phyloP scores from a whole-genome alignment of 2,113 vertebrate genomes.

The Anolis carolinensis region DNA sequence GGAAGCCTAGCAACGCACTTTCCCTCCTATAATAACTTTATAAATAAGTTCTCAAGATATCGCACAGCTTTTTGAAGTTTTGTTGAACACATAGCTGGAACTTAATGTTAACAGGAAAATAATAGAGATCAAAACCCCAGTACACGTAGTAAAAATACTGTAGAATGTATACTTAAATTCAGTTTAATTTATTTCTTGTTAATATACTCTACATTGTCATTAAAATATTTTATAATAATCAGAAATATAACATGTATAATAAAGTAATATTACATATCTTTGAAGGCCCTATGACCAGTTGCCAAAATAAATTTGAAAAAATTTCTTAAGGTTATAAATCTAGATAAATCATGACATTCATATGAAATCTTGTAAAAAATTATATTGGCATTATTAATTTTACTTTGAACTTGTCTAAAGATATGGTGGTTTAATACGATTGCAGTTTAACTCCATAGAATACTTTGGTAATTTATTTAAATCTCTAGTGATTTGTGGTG shows the following conservation, averaged over 20 bases:
- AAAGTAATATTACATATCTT: conserved; percentile 37
- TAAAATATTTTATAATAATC: conserved; percentile 45
- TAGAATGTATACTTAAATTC: conserved; percentile 20
- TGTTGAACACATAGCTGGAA: not conserved
- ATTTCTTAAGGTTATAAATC: conserved; percentile 31
- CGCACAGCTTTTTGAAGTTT: not conserved
- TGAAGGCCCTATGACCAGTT: conserved; percentile 43
- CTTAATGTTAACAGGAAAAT: conserved; percentile 42
- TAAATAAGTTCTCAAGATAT: not conserved
- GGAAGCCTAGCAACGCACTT: no score
- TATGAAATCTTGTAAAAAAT: conserved; percentile 48
- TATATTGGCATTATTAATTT: conserved; percentile 40
- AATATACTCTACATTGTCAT: conserved; percentile 37
- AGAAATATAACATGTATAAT: conserved; percentile 52
- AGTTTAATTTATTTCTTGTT: conserved; percentile 73
- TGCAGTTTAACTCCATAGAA: conserved; percentile 37
- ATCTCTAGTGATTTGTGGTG: conserved; percentile 34
- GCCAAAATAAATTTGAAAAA: conserved; percentile 41
- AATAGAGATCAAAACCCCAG: conserved; percentile 34
- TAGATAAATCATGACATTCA: conserved; percentile 32
- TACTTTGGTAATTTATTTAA: conserved; percentile 56
- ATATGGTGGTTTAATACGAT: conserved; percentile 47
- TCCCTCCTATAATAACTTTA: not conserved
- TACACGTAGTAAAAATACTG: conserved; percentile 8
- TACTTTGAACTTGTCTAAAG: conserved; percentile 35